Percentiles rank a stretch among this genome's conserved stretches.
phyloP scores from a whole-genome alignment of 2,797 vertebrate species.

The Leptodactylus fallax region DNA sequence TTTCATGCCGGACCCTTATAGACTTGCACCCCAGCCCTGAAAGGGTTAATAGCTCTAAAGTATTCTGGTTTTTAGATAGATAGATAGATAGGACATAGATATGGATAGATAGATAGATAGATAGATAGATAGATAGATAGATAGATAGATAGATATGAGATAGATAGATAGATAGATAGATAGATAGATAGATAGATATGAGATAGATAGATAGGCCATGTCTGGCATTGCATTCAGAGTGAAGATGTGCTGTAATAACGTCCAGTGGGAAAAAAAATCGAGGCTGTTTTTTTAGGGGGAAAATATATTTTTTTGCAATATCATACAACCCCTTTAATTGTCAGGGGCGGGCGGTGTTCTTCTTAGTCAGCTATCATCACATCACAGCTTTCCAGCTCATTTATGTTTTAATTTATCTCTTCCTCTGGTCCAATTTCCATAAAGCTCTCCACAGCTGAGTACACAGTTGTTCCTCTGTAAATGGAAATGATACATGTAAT shows the following conservation, averaged over 20 bases:
- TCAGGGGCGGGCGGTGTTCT: not conserved
- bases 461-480: conserved; percentile 16
- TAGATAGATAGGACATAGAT: not conserved
- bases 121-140: not conserved
- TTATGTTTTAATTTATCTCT: conserved; percentile 37
- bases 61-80: too few species aligned
- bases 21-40: too few species aligned
- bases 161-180: not conserved
- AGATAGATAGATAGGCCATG: not conserved
- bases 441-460: not conserved
- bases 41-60: too few species aligned
- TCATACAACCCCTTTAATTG: not conserved
- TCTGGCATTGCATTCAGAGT: too few species aligned
- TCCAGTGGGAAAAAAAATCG: too few species aligned
- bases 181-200: not conserved
- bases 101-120: too few species aligned
- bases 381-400: conserved; percentile 12
- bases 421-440: not conserved
- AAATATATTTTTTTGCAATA: not conserved
- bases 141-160: not conserved
- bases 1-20: too few species aligned
- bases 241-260: not conserved
- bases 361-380: not conserved
- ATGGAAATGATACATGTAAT: conserved; percentile 27
- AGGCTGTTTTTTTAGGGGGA: too few species aligned